A percentile compares a stretch with the other conserved stretches of the same genome.
Evolutionary conservation across 1,140 invertebrate genomes (phyloP).

Genomic region (Ephestia elutella): DNA sequence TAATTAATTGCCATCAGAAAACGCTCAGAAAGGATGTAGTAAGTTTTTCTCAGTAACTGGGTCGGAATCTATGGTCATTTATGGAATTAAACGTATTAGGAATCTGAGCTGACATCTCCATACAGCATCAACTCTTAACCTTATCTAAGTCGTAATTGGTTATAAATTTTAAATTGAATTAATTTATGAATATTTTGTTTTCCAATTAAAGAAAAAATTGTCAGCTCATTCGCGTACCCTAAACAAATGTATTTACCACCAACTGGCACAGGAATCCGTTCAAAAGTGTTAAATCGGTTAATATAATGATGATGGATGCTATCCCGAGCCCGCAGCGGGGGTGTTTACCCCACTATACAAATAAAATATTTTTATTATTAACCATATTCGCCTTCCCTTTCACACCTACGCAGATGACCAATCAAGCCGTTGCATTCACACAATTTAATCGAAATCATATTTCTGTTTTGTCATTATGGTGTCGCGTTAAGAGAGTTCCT

Average conservation of each 20-base stretch:
- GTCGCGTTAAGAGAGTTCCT: conserved; percentile 70
- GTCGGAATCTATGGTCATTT: neutral
- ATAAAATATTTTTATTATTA: conserved; percentile 75
- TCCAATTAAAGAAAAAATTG: conserved; percentile 9
- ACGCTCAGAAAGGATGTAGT: neutral
- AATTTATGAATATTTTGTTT: neutral
- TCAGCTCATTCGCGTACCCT: conserved; percentile 54
- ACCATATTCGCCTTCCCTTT: conserved; percentile 48
- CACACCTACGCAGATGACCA: conserved; percentile 29
- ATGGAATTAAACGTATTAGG: conserved; percentile 2
- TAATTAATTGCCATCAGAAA: conserved; percentile 3
- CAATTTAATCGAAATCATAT: conserved; percentile 73
- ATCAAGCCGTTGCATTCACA: conserved; percentile 42
- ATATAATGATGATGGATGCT: conserved; percentile 74
- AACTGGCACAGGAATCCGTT: conserved; percentile 66
- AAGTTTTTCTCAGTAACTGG: neutral
- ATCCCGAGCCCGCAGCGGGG: conserved; percentile 70
- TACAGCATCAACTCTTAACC: neutral
- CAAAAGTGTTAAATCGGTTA: conserved; percentile 75
- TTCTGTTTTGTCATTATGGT: conserved; percentile 74
- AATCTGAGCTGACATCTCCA: neutral
- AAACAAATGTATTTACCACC: conserved; percentile 53
- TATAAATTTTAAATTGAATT: neutral
- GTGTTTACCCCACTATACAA: conserved; percentile 73
- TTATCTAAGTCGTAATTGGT: neutral